Evolutionary conservation across 2,888 invertebrate species (phyloP).

Genomic region (Cryptocephalus primarius): DNA sequence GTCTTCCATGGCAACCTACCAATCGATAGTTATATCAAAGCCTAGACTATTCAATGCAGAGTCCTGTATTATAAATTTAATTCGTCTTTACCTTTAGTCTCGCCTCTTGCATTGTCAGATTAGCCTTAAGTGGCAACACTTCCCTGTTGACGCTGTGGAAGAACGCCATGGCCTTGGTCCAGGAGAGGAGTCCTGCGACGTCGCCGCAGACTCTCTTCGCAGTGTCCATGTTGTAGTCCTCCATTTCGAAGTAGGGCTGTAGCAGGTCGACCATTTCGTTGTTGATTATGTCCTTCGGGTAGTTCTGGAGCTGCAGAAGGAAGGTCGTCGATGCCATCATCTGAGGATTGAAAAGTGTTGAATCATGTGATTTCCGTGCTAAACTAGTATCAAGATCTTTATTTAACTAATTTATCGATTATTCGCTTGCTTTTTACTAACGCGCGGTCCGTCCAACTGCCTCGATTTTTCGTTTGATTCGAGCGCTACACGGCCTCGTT

Average conservation of each 20-base stretch:
- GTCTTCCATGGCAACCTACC: slow-evolving; percentile 77
- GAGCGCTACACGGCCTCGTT: too few species aligned
- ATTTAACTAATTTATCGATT: too few species aligned
- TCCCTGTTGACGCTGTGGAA: slow-evolving; percentile 95
- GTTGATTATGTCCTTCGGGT: slow-evolving; percentile 93
- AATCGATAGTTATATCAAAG: too few species aligned
- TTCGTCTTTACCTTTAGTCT: slow-evolving; percentile 53
- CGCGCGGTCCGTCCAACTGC: too few species aligned
- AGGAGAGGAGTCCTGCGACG: slow-evolving; percentile 82
- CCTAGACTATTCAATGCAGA: not conserved
- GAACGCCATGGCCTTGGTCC: slow-evolving; percentile 95
- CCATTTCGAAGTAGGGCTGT: slow-evolving; percentile 87
- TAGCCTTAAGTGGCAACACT: slow-evolving; percentile 87
- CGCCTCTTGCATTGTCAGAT: slow-evolving; percentile 82
- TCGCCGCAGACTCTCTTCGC: slow-evolving; percentile 94
- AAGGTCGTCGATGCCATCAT: slow-evolving; percentile 96
- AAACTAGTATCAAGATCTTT: too few species aligned
- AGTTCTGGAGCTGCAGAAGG: slow-evolving; percentile 81
- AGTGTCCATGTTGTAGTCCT: slow-evolving; percentile 94
- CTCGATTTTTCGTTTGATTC: too few species aligned
- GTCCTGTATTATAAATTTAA: not conserved
- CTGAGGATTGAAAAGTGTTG: slow-evolving; percentile 35
- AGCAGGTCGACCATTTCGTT: slow-evolving; percentile 94
- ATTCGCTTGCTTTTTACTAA: too few species aligned
- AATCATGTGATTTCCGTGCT: too few species aligned